Evolutionary conservation across 2,888 invertebrate genomes (phyloP), one percentile per base, ranked within the genome.

Genomic region (Ophonus ardosiacus): DNA sequence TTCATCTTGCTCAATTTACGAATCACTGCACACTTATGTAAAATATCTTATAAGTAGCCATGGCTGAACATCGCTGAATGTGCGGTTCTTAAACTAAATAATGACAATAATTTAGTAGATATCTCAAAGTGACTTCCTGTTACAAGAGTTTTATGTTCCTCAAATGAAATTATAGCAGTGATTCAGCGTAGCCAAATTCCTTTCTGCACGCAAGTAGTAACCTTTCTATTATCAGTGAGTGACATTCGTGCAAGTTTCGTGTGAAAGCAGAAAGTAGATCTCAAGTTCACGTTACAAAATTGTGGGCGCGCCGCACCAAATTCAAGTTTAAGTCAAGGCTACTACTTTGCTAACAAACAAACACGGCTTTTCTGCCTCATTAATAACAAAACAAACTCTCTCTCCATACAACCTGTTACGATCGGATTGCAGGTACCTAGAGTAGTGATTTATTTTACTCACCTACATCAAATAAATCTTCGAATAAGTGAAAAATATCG

Each of bases 201-300:
- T 18, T 4, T 15, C 40, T 1, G 71, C 71, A 43, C 71, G 71
- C 71, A 40, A 74, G 10, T 18, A 13, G 43, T 43, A 74, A 43
- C 71, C 10, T 74, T 74, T 74, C 18, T 17, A 43, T 74, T 43
- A 74, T 74, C 71, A 18, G 40, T 13, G 71, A 74, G 18, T 43
- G 13, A 43, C 21, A 74, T 43, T 68, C 38, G 31, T 38, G 31
- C 68, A n/a, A 74, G 40, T 74, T 74, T 74, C 40, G 71, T 43
- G 71, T 43, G 71, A 74, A 74, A 74, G 71, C 43, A 43, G 71
- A 31, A 59, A 59, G 13, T 15, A n/a, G 24, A 38, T 68, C 68
- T 7, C 68, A 68, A 74, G 71, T 74, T 74, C 71, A 74, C 43
- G 71, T 74, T 74, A 74, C 43, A 43, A 74, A 74, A 74, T 15